Base-by-base conservation (phyloP, 2,113 vertebrate genomes). In the Myotis davidii region DNA sequence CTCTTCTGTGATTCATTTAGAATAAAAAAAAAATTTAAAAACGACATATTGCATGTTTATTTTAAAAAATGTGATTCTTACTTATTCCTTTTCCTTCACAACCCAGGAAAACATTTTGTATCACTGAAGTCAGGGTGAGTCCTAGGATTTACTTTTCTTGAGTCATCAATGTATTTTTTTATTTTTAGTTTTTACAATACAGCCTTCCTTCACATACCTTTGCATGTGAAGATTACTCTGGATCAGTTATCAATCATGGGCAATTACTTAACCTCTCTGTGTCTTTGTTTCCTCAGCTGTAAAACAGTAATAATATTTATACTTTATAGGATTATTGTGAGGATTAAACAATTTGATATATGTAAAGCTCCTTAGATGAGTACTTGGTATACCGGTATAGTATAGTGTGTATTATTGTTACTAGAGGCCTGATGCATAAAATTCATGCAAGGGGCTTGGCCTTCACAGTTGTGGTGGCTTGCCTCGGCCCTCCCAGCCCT, bases 1-100 rank as follows among this genome's bases (percentile, higher is more conserved):
- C 56, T 94, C 61, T 93, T 89, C 34, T 70, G 45, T 88, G 69
- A 77, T 65, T 96, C 14, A 52, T 77, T 94, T 82, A 85, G 39
- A 94, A 79, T 52, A 8, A 42, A 8, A 73, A 52, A 76, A 85
- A 91, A 27, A 48, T 45, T 45, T 45, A 64, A 52, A 52, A 32
- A 82, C 27, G 52, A 73, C 10, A 78, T 37, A 64, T 27, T 79
- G 13, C 27, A 86, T 79, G 65, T 61, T 84, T 78, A 77, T 59
- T 90, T 72, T 29, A 7, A 4, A 14, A 73, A 86, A 76, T 39
- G 16, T 89, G 17, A 67, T 65, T n/a, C 50, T 42, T 82, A 45
- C 25, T 81, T 82, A 61, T 37, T 23, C 13, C 25, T 73, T 85
- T 72, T 42, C 23, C n/a, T 9, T 92, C 29, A 72, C 10, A 45